phyloP scores from a whole-genome alignment of 2,888 invertebrate genomes.

The Chrysolina oricalcia region DNA sequence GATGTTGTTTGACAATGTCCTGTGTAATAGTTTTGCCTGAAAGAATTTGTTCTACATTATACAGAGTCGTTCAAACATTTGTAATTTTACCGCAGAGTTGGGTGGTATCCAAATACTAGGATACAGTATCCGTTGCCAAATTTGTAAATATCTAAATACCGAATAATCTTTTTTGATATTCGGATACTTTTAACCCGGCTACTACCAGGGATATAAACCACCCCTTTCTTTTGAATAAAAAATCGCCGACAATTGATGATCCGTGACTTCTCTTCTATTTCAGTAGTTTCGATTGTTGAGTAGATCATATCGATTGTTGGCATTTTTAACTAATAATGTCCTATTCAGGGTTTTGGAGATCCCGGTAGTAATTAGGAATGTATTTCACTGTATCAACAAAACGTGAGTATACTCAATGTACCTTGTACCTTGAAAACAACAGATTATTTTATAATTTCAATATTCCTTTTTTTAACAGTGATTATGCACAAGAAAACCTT shows the following conservation, averaged over 20 bases:
- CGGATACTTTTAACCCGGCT: too few species aligned
- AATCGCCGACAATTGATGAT: slow-evolving; percentile 7
- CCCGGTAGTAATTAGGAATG: background rate
- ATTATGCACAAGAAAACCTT: slow-evolving; percentile 10
- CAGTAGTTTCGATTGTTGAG: slow-evolving; percentile 1
- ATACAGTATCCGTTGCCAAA: too few species aligned
- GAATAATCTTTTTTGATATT: too few species aligned
- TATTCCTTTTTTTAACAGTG: background rate
- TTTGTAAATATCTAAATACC: too few species aligned
- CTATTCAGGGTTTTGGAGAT: background rate
- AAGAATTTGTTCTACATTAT: too few species aligned
- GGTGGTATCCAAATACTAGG: too few species aligned
- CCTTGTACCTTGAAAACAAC: background rate
- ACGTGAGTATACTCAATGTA: background rate
- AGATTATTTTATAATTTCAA: slow-evolving; percentile 4
- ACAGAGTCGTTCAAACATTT: too few species aligned
- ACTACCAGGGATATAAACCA: too few species aligned
- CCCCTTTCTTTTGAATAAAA: background rate
- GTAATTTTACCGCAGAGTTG: too few species aligned
- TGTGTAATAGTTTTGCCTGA: too few species aligned
- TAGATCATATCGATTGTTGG: background rate
- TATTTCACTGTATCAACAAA: slow-evolving; percentile 11
- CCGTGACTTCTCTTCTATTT: slow-evolving; percentile 6
- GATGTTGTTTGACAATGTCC: too few species aligned
- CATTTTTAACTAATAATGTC: background rate